Percentiles rank a stretch among this genome's conserved stretches.
These are phyloP conservation scores for Sphenodon punctatus DNA, from an alignment of 2,797 vertebrate species.

Conservation along the genomic window DNA sequence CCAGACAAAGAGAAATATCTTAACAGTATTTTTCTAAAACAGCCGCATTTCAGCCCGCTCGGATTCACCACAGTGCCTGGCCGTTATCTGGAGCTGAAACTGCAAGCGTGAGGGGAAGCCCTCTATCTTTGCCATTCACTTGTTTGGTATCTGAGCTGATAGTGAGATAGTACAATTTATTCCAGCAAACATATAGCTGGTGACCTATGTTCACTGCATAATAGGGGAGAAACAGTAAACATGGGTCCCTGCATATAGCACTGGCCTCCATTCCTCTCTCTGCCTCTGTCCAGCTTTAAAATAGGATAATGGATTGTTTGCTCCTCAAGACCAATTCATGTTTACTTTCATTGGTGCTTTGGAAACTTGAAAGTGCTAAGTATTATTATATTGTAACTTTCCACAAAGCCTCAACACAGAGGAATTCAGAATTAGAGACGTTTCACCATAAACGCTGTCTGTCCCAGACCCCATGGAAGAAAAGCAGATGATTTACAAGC, in stretches of 20 bases:
- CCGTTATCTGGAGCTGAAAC: too few species aligned
- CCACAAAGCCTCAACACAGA: not conserved
- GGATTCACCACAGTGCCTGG: too few species aligned
- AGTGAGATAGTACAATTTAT: constrained; percentile 14
- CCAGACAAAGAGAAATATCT: too few species aligned
- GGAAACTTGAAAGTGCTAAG: constrained; percentile 3
- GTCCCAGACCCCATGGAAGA: not conserved
- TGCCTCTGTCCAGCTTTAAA: not conserved
- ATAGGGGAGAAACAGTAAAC: too few species aligned
- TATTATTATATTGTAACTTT: not conserved
- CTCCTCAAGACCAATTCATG: constrained; percentile 31
- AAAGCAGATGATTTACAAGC: not conserved
- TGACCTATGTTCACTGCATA: too few species aligned
- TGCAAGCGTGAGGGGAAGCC: not conserved
- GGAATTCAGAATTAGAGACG: not conserved
- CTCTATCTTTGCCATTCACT: not conserved
- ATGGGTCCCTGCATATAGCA: too few species aligned
- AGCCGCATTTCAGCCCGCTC: too few species aligned
- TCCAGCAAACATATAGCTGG: constrained; percentile 15
- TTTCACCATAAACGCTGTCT: constrained; percentile 1
- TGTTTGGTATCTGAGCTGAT: not conserved
- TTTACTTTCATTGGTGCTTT: too few species aligned
- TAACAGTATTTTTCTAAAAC: too few species aligned
- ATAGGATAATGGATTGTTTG: constrained; percentile 22
- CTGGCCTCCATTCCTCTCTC: constrained; percentile 10